phyloP scores from a whole-genome alignment of 35 echinoderm and acorn worm species.

The Lytechinus variegatus region DNA sequence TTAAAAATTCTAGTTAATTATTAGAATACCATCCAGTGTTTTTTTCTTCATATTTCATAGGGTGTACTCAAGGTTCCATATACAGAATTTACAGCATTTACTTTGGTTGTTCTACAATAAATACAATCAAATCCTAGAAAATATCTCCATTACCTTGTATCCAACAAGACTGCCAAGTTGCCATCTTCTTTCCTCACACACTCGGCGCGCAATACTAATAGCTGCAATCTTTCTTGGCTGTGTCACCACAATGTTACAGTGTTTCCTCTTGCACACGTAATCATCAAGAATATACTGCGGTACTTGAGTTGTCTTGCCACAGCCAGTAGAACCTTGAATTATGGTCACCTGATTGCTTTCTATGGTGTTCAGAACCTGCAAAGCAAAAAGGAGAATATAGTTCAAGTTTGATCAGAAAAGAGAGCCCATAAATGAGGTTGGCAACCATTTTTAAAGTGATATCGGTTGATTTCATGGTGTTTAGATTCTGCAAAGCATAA shows the following conservation, averaged over 20 bases:
- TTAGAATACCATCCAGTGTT: too few relatives aligned
- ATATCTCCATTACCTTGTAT: slow-evolving; percentile 73
- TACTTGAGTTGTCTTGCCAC: slow-evolving; percentile 97
- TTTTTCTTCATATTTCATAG: too few relatives aligned
- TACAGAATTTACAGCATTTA: too few relatives aligned
- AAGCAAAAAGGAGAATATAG: neutral
- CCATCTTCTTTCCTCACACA: slow-evolving; percentile 92
- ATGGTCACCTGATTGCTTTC: slow-evolving; percentile 90
- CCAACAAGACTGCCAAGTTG: slow-evolving; percentile 93
- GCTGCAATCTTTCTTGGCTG: slow-evolving; percentile 96
- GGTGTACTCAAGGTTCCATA: too few relatives aligned
- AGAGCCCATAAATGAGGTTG: too few relatives aligned
- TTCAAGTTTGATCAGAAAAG: too few relatives aligned
- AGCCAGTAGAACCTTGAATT: slow-evolving; percentile 88
- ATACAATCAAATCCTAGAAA: neutral
- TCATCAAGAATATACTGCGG: slow-evolving; percentile 95
- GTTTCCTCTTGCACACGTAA: slow-evolving; percentile 73
- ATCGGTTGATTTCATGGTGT: too few relatives aligned
- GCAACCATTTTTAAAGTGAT: too few relatives aligned
- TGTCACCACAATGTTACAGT: slow-evolving; percentile 98
- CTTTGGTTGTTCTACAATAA: too few relatives aligned
- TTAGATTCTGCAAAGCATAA: too few relatives aligned
- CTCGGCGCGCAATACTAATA: slow-evolving; percentile 94
- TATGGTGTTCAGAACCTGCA: slow-evolving; percentile 74
- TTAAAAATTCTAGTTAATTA: too few relatives aligned